Conservation (phyloP, 2,797 vertebrate species). For the Bryconaethiops microstoma region DNA sequence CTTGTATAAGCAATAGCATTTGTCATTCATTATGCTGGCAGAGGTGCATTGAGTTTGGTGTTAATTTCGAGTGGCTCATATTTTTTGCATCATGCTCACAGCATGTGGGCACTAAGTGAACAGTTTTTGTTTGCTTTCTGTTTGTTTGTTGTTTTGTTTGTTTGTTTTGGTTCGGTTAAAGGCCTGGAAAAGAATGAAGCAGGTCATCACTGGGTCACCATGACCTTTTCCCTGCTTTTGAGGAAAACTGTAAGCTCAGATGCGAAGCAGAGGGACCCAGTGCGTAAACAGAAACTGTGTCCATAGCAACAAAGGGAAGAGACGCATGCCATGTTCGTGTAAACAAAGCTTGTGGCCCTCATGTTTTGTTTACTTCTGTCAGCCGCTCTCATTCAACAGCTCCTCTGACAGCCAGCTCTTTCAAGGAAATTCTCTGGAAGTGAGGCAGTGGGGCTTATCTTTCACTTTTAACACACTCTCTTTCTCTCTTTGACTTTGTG, state of each 20-base stretch:
- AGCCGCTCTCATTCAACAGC: slow-evolving; percentile 4
- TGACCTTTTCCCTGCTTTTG: slow-evolving; percentile 35
- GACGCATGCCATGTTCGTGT: background rate
- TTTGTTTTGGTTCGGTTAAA: background rate
- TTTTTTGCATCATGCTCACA: background rate
- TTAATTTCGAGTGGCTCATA: background rate
- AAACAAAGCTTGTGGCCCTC: slow-evolving; percentile 28
- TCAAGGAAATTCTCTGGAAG: slow-evolving; percentile 58
- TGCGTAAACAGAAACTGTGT: slow-evolving; percentile 38
- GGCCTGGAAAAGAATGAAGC: background rate
- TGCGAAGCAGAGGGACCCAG: background rate
- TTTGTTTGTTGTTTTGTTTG: slow-evolving; percentile 15
- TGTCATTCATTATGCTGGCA: background rate
- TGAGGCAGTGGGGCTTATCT: slow-evolving; percentile 45
- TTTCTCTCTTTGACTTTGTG: background rate
- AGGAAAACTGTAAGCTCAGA: slow-evolving; percentile 9
- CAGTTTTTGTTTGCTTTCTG: background rate
- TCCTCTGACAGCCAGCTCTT: slow-evolving; percentile 23
- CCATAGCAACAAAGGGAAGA: slow-evolving; percentile 39
- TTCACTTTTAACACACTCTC: background rate
- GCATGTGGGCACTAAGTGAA: background rate
- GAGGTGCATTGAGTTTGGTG: background rate
- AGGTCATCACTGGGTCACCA: slow-evolving; percentile 32
- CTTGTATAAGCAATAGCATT: background rate
- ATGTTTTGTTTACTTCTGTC: slow-evolving; percentile 37